Conservation (phyloP, 2,888 invertebrate genomes). For the Drosophila lutescens region DNA sequence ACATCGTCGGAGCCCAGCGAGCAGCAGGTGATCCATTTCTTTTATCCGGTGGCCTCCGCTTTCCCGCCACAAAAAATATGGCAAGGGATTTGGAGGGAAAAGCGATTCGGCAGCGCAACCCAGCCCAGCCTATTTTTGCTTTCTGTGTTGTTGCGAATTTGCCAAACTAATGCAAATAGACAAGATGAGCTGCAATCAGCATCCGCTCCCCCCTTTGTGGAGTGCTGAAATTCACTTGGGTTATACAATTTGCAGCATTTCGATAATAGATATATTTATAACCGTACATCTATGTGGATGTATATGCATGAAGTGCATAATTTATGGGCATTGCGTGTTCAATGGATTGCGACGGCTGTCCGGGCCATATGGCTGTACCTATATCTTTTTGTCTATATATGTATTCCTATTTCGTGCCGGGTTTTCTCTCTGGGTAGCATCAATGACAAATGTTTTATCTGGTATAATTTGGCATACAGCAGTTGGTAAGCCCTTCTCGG, state of each 20-base stretch:
- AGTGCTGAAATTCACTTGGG: conserved; percentile 54
- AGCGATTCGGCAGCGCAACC: conserved; percentile 19
- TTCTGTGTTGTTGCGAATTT: conserved; percentile 45
- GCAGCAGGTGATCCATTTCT: conserved; percentile 80
- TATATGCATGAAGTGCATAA: conserved; percentile 68
- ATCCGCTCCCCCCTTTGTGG: conserved; percentile 16
- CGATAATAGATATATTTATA: conserved; percentile 71
- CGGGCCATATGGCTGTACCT: conserved; percentile 67
- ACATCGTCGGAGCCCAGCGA: conserved; percentile 55
- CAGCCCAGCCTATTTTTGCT: conserved; percentile 56
- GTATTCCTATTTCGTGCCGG: conserved; percentile 7
- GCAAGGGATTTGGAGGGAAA: conserved; percentile 37
- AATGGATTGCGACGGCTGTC: conserved; percentile 71
- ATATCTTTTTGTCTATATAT: conserved; percentile 11
- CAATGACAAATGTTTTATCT: conserved; percentile 9
- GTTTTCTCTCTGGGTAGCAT: conserved; percentile 3
- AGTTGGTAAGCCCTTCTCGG: conserved; percentile 6
- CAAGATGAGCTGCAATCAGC: conserved; percentile 60
- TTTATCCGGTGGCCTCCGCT: conserved; percentile 71
- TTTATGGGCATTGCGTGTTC: conserved; percentile 79
- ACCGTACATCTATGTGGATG: conserved; percentile 29
- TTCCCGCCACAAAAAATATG: conserved; percentile 31
- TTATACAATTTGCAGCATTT: conserved; percentile 71
- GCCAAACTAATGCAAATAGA: conserved; percentile 75
- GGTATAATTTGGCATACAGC: neutral